Conservation (phyloP, 2,888 invertebrate genomes). For the Drosophila percnosoma region DNA sequence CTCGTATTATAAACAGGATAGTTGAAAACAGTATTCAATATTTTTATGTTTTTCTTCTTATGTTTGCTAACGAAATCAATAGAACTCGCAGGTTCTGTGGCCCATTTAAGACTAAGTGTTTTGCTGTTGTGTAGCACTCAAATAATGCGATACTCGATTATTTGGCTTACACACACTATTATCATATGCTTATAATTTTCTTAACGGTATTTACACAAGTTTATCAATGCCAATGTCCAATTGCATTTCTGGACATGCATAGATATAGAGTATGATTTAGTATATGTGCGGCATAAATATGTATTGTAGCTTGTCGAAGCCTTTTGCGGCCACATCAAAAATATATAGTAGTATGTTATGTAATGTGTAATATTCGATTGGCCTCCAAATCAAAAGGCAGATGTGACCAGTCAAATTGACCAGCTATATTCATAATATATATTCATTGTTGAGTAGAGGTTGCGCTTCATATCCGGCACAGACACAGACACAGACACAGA, state of each 20-base stretch:
- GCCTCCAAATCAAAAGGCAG: constrained; percentile 16
- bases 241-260: constrained; percentile 1
- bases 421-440: constrained; percentile 28
- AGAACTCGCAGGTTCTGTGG: not conserved
- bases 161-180: constrained; percentile 38
- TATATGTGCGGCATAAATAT: constrained; percentile 11
- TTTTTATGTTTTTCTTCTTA: not conserved
- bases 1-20: constrained; percentile 38
- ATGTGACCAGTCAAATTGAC: constrained; percentile 39
- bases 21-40: constrained; percentile 25
- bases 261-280: constrained; percentile 14
- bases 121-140: constrained; percentile 34
- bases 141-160: constrained; percentile 42
- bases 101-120: constrained; percentile 27
- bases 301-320: constrained; percentile 13
- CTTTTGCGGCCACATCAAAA: not conserved
- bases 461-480: constrained; percentile 8
- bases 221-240: constrained; percentile 16
- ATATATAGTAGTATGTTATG: not conserved
- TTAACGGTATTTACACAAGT: constrained; percentile 50
- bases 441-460: constrained; percentile 23
- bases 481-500: not conserved
- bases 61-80: constrained; percentile 11
- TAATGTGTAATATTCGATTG: constrained; percentile 24
- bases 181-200: constrained; percentile 18